These are phyloP conservation scores for Monochamus saltuarius DNA, from an alignment of 1,140 invertebrate genomes.

Conservation along the genomic window DNA sequence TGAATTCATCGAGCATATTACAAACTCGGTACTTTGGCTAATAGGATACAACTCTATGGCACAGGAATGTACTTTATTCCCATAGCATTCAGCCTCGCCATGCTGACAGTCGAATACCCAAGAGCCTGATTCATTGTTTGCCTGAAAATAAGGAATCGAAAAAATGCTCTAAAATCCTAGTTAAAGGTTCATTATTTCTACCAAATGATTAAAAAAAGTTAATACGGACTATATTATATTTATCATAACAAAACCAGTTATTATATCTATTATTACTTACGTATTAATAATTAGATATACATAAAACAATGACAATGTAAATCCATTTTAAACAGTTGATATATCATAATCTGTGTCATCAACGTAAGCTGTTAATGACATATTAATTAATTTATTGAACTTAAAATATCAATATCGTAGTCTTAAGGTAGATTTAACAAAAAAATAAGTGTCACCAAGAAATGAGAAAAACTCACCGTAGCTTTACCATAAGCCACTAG, in stretches of 20 bases:
- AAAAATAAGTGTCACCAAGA: background rate
- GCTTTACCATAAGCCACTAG: constrained; percentile 79
- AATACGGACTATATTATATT: background rate
- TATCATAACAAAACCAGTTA: background rate
- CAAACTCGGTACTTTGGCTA: constrained; percentile 51
- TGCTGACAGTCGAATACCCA: constrained; percentile 67
- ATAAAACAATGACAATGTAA: background rate
- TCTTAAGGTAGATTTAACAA: no score
- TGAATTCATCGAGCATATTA: constrained; percentile 56
- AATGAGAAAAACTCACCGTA: constrained; percentile 48
- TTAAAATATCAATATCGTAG: no score
- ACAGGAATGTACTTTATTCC: constrained; percentile 65
- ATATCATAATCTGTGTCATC: no score
- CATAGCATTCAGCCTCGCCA: constrained; percentile 62
- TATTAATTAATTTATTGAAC: no score
- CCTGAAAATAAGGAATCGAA: background rate
- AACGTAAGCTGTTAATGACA: no score
- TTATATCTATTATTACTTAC: background rate
- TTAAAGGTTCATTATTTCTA: no score
- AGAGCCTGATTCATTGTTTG: constrained; percentile 38
- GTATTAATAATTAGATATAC: background rate
- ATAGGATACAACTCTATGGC: constrained; percentile 52
- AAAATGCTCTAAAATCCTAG: no score
- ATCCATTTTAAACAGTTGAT: background rate
- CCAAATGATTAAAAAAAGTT: no score